phyloP scores from a whole-genome alignment of 2,797 vertebrate species.

The Borostomias antarcticus region DNA sequence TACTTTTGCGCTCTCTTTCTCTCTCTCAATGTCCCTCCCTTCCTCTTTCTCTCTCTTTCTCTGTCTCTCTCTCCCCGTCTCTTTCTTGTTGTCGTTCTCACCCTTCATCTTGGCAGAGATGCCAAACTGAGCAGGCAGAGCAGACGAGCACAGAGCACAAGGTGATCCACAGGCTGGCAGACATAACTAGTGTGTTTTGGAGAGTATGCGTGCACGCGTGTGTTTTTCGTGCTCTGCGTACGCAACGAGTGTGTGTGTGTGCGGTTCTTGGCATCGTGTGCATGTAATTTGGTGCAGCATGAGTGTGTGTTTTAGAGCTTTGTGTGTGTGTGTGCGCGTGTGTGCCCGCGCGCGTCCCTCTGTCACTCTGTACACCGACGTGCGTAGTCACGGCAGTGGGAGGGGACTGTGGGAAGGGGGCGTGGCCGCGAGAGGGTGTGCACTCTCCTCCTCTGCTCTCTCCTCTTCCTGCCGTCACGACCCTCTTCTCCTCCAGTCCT shows the following conservation, averaged over 20 bases:
- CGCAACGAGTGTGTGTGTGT: constrained; percentile 8
- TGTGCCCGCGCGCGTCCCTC: constrained; percentile 61
- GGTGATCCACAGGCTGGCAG: constrained; percentile 74
- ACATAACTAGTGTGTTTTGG: constrained; percentile 64
- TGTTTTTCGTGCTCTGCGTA: constrained; percentile 33
- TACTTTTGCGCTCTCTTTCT: too few species aligned
- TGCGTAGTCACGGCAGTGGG: constrained; percentile 74
- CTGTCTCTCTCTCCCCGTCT: constrained; percentile 34
- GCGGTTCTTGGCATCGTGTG: too few species aligned
- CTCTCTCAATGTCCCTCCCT: constrained; percentile 57
- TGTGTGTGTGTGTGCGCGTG: constrained; percentile 47
- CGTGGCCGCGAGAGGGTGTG: constrained; percentile 75
- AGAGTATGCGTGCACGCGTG: constrained; percentile 33
- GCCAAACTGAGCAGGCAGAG: constrained; percentile 81
- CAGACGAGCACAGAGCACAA: constrained; percentile 72
- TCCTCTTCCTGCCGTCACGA: constrained; percentile 77
- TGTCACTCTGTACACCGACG: constrained; percentile 71
- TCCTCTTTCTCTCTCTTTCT: too few species aligned
- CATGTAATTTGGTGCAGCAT: constrained; percentile 28
- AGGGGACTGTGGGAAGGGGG: constrained; percentile 78
- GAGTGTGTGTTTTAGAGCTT: constrained; percentile 36
- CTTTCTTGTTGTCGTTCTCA: constrained; percentile 18
- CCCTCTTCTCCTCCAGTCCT: constrained; percentile 74
- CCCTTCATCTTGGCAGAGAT: constrained; percentile 76
- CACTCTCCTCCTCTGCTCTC: constrained; percentile 73